These are phyloP conservation scores for Chironomus tepperi DNA, from an alignment of 1,140 invertebrate genomes.

Conservation along the genomic window DNA sequence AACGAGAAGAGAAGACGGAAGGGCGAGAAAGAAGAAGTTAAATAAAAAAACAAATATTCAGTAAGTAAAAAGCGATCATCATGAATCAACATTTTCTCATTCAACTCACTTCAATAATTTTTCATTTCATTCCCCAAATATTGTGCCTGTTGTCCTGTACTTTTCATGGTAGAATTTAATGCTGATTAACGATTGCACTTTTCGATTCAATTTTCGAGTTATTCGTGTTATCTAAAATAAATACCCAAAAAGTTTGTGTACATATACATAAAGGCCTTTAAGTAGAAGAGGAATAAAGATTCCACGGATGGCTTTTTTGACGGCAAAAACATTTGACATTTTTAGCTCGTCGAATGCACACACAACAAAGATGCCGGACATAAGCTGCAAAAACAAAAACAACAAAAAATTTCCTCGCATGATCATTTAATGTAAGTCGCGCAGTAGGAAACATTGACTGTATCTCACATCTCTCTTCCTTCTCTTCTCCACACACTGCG, in stretches of 20 bases:
- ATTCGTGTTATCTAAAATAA: not conserved
- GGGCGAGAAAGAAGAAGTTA: too few species aligned
- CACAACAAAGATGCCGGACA: too few species aligned
- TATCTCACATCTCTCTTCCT: not conserved
- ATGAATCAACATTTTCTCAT: not conserved
- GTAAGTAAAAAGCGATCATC: constrained; percentile 7
- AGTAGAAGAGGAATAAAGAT: not conserved
- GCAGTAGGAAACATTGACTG: constrained; percentile 11
- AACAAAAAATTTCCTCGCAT: not conserved
- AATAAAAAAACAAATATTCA: not conserved
- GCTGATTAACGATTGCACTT: constrained; percentile 7
- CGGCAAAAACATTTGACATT: not conserved
- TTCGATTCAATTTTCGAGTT: constrained; percentile 2
- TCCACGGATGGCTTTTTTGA: too few species aligned
- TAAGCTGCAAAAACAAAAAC: not conserved
- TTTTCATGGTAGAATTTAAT: not conserved
- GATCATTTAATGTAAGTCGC: not conserved
- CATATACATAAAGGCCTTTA: not conserved
- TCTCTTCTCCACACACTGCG: not conserved
- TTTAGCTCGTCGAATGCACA: not conserved
- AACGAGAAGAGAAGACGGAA: too few species aligned
- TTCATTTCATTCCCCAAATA: not conserved
- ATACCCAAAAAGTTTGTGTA: not conserved
- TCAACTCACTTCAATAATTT: not conserved
- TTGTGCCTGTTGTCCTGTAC: not conserved